Conservation (phyloP, 23 tunicate genomes). For the Trididemnum nubilum region DNA sequence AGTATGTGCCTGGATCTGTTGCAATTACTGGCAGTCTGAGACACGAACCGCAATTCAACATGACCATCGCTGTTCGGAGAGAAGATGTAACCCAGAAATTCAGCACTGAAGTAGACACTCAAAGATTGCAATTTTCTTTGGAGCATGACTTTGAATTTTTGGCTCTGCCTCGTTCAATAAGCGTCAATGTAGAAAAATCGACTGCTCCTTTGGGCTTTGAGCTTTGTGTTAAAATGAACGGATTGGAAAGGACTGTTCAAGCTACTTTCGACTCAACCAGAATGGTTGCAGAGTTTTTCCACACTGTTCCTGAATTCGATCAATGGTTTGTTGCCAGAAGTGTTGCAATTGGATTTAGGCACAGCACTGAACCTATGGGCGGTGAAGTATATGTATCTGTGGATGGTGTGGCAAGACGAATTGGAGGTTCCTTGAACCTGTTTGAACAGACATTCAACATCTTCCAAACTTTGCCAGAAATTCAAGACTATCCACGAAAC, state of each 20-base stretch:
- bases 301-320: constrained; percentile 27
- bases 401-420: constrained; percentile 34
- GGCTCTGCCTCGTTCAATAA: constrained; percentile 48
- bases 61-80: constrained; percentile 38
- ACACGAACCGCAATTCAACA: constrained; percentile 28
- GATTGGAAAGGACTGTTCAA: not conserved
- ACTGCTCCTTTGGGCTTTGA: constrained; percentile 21
- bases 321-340: constrained; percentile 36
- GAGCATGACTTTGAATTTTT: constrained; percentile 41
- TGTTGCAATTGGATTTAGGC: constrained; percentile 32
- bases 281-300: constrained; percentile 24
- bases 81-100: constrained; percentile 16
- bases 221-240: constrained; percentile 33
- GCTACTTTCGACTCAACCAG: constrained; percentile 5
- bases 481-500: constrained; percentile 31
- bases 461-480: constrained; percentile 26
- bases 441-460: not conserved
- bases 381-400: constrained; percentile 50
- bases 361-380: constrained; percentile 15
- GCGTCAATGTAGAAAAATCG: not conserved
- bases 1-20: constrained; percentile 36
- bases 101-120: constrained; percentile 36
- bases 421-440: not conserved
- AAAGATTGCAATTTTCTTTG: constrained; percentile 31
- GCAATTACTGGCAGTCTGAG: constrained; percentile 39